Conservation (phyloP, 2,113 vertebrate species). For the Macroglossus sobrinus region DNA sequence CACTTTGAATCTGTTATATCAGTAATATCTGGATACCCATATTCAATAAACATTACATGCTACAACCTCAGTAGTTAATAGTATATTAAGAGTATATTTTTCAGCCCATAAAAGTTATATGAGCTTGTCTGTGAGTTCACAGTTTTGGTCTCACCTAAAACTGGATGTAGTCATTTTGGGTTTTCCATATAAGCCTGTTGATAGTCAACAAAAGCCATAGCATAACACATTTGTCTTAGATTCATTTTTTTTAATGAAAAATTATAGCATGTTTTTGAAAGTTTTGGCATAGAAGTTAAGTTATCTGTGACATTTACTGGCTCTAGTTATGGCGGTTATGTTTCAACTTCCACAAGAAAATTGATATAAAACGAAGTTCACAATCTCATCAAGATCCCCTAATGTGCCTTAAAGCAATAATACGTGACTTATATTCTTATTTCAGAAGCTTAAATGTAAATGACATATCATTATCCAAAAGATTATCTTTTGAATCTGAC, state of each 20-base stretch:
- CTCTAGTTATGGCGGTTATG: slow-evolving; percentile 54
- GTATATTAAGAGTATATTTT: not conserved
- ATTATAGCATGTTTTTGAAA: slow-evolving; percentile 51
- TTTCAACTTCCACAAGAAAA: slow-evolving; percentile 63
- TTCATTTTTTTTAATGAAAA: not conserved
- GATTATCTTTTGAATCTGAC: slow-evolving; percentile 65
- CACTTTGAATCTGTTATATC: not conserved
- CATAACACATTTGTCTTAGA: not conserved
- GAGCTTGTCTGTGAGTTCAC: not conserved
- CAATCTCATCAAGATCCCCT: slow-evolving; percentile 57
- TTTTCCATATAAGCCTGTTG: not conserved
- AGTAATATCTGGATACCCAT: not conserved
- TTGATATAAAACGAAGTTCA: slow-evolving; percentile 58
- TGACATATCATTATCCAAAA: slow-evolving; percentile 61
- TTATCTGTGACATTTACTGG: slow-evolving; percentile 65
- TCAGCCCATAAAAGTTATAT: not conserved
- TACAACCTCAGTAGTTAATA: not conserved
- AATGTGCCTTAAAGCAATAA: slow-evolving; percentile 71
- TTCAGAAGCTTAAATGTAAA: slow-evolving; percentile 67
- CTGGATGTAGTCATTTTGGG: not conserved
- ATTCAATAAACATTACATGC: not conserved
- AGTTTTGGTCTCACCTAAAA: not conserved
- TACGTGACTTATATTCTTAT: slow-evolving; percentile 61
- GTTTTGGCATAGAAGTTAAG: slow-evolving; percentile 50
- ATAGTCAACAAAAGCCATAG: not conserved